A percentile compares a stretch with the other conserved stretches of the same genome.
Evolutionary conservation across 1,140 invertebrate genomes (phyloP).

Genomic region (Dolichoris vasculosae): DNA sequence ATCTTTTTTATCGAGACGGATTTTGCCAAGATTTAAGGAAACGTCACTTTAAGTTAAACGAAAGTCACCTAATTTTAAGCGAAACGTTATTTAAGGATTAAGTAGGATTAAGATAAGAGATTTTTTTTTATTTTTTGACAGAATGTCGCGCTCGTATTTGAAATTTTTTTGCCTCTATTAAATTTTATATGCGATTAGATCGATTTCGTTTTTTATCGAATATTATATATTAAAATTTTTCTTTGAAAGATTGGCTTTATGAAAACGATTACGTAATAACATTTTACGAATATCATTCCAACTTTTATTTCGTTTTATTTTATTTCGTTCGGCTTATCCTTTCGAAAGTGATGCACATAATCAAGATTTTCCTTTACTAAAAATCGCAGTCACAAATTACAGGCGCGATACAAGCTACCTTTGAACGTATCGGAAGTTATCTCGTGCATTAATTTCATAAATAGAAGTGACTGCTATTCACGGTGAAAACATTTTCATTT

Average conservation of each 20-base stretch:
- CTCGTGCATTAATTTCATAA: slow-evolving; percentile 10
- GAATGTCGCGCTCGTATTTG: background rate
- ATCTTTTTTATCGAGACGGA: background rate
- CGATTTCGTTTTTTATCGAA: background rate
- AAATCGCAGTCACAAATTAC: background rate
- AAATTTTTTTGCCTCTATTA: background rate
- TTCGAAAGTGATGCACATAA: background rate
- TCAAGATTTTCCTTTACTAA: background rate
- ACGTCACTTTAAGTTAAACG: background rate
- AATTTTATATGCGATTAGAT: background rate
- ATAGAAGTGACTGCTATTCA: background rate
- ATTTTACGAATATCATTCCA: background rate
- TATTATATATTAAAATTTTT: background rate
- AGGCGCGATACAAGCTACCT: background rate
- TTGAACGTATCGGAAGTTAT: background rate
- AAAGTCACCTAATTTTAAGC: background rate
- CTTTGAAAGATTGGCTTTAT: background rate
- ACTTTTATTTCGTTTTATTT: background rate
- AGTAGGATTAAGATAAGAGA: background rate
- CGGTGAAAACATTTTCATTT: slow-evolving; percentile 29
- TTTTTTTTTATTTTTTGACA: background rate
- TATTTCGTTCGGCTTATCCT: background rate
- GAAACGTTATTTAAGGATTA: background rate
- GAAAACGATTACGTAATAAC: background rate
- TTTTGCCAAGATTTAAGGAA: background rate